Conservation (phyloP, 2,797 vertebrate genomes). For the Lepilemur septentrionalis region DNA sequence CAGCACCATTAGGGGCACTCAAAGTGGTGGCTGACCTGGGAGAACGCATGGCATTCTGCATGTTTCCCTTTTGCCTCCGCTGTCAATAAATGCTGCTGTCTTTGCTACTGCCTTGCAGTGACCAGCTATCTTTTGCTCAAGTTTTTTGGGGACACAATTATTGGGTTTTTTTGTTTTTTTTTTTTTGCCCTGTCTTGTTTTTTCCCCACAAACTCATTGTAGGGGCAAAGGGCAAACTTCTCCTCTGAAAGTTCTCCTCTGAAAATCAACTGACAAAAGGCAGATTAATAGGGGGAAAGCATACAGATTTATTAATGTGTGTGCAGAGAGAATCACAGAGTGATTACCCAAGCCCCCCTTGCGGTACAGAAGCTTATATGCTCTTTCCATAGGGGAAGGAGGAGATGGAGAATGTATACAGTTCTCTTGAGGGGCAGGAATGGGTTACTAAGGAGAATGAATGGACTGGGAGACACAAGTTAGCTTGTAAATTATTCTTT, state of each 20-base stretch:
- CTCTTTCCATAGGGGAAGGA: background rate
- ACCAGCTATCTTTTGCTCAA: background rate
- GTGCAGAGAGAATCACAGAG: background rate
- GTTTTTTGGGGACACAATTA: background rate
- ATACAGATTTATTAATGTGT: background rate
- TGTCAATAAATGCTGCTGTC: background rate
- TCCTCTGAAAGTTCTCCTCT: background rate
- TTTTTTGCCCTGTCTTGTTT: background rate
- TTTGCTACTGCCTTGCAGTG: background rate
- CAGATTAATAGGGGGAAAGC: background rate
- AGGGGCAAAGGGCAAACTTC: background rate
- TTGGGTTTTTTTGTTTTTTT: background rate
- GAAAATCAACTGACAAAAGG: background rate
- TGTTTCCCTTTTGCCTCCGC: background rate
- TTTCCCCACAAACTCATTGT: background rate
- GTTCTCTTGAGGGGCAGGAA: background rate
- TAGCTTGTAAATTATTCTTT: background rate
- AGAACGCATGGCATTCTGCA: rapidly evolving
- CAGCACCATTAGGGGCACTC: rapidly evolving
- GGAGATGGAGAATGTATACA: background rate
- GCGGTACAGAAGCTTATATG: background rate
- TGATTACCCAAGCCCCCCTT: background rate
- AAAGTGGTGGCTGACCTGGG: rapidly evolving
- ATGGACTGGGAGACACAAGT: background rate
- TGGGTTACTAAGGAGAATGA: background rate